These are phyloP conservation scores for Dolichopus griseipennis DNA, from an alignment of 2,888 invertebrate genomes.

Conservation along the genomic window DNA sequence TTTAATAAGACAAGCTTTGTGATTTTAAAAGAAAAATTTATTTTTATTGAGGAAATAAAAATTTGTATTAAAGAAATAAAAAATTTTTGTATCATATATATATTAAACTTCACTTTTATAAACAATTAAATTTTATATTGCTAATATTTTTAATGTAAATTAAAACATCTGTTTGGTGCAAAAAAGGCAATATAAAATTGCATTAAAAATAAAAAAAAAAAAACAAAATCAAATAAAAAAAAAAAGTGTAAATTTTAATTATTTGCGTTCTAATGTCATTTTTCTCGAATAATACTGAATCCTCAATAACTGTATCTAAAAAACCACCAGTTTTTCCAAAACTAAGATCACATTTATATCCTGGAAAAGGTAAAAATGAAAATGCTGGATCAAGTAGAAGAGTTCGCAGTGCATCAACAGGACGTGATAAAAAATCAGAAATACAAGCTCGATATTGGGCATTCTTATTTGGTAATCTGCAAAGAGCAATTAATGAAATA, in stretches of 20 bases:
- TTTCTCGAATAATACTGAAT: slow-evolving; percentile 17
- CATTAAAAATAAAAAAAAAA: too few relatives aligned
- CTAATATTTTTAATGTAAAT: neutral
- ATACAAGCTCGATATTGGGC: slow-evolving; percentile 92
- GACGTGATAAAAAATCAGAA: slow-evolving; percentile 79
- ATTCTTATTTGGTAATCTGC: slow-evolving; percentile 85
- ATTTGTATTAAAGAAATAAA: neutral
- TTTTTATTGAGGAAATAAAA: neutral
- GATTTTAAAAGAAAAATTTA: neutral
- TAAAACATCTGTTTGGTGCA: neutral
- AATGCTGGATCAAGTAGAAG: slow-evolving; percentile 47
- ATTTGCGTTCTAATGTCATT: neutral
- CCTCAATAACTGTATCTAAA: slow-evolving; percentile 24
- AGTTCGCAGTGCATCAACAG: slow-evolving; percentile 76
- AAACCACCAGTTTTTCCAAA: slow-evolving; percentile 34
- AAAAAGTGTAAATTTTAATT: too few relatives aligned
- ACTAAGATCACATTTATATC: slow-evolving; percentile 25
- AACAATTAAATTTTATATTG: neutral
- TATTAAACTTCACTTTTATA: neutral
- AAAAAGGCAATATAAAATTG: neutral
- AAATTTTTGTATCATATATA: neutral
- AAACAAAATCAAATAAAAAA: too few relatives aligned
- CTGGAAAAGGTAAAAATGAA: slow-evolving; percentile 22
- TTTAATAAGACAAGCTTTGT: neutral
- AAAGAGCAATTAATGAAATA: slow-evolving; percentile 86